Conservation (phyloP, 2,888 invertebrate genomes). For the Athalia circularis region DNA sequence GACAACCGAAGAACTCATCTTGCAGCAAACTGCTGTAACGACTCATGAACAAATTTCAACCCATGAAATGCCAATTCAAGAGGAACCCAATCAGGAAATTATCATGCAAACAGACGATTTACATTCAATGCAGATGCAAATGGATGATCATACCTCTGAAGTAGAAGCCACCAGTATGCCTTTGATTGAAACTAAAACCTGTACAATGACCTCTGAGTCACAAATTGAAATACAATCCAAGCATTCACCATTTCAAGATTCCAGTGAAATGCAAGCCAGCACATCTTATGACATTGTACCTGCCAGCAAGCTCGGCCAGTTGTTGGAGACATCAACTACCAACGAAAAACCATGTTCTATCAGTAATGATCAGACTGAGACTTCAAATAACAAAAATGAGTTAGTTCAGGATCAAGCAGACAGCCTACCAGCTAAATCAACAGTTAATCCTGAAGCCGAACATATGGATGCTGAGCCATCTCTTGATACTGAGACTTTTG, state of each 20-base stretch:
- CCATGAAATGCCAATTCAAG: slow-evolving; percentile 32
- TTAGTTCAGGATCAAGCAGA: slow-evolving; percentile 35
- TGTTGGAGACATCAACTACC: slow-evolving; percentile 31
- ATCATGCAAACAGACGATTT: slow-evolving; percentile 5
- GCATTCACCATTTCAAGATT: slow-evolving; percentile 55
- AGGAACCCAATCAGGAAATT: slow-evolving; percentile 30
- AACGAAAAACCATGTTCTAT: slow-evolving; percentile 35
- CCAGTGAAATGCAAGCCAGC: slow-evolving; percentile 48
- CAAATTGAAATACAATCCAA: slow-evolving; percentile 55
- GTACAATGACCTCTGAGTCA: slow-evolving; percentile 57
- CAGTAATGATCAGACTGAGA: slow-evolving; percentile 51
- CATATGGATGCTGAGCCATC: slow-evolving; percentile 57
- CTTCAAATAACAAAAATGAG: slow-evolving; percentile 52
- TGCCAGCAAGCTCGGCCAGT: slow-evolving; percentile 33
- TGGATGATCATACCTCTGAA: slow-evolving; percentile 47
- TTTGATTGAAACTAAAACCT: slow-evolving; percentile 54
- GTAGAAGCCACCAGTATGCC: slow-evolving; percentile 52
- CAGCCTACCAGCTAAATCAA: slow-evolving; percentile 49
- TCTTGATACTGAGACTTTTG: slow-evolving; percentile 53
- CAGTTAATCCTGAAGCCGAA: slow-evolving; percentile 47
- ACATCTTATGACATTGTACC: slow-evolving; percentile 49
- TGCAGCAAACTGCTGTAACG: slow-evolving; percentile 46
- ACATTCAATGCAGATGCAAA: slow-evolving; percentile 44
- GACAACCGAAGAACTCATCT: slow-evolving; percentile 51
- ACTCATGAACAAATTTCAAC: slow-evolving; percentile 15